Percentiles rank a stretch among this genome's conserved stretches.
Conservation (phyloP, 2,113 vertebrate genomes). For the Hemiprocne comata region DNA sequence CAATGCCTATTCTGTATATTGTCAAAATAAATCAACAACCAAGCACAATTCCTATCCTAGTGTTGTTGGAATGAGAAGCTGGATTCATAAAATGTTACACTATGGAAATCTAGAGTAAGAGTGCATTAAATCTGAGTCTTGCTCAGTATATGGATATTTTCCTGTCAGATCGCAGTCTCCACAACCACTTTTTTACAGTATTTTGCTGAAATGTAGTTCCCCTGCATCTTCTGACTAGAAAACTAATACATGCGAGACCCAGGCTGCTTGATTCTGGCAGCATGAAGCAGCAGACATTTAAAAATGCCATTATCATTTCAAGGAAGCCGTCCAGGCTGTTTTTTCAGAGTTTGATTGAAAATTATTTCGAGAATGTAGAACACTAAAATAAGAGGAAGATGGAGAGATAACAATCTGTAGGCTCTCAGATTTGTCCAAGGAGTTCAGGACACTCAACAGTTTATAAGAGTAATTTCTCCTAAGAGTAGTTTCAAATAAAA, state of each 20-base stretch:
- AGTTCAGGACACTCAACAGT: not conserved
- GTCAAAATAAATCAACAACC: not conserved
- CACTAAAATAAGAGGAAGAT: not conserved
- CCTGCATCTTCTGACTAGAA: not conserved
- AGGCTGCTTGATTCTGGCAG: not conserved
- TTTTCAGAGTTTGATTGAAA: slow-evolving; percentile 3
- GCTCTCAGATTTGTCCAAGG: not conserved
- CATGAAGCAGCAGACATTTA: slow-evolving; percentile 18
- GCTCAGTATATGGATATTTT: not conserved
- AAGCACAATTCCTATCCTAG: not conserved
- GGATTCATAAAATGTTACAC: not conserved
- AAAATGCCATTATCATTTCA: not conserved
- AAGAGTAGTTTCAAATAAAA: slow-evolving; percentile 2
- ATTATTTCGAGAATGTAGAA: not conserved
- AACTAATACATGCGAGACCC: slow-evolving; percentile 3
- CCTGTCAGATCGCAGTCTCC: not conserved
- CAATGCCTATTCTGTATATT: not conserved
- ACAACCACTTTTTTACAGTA: not conserved
- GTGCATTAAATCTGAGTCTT: not conserved
- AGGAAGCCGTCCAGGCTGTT: not conserved
- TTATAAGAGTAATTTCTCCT: not conserved
- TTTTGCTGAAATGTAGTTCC: not conserved
- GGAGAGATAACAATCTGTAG: not conserved
- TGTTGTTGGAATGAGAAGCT: not conserved
- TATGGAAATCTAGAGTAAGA: slow-evolving; percentile 27